A percentile compares a stretch with the other conserved stretches of the same genome.
These are phyloP conservation scores for Vombatus ursinus DNA, from an alignment of 2,113 vertebrate genomes.

Conservation along the genomic window DNA sequence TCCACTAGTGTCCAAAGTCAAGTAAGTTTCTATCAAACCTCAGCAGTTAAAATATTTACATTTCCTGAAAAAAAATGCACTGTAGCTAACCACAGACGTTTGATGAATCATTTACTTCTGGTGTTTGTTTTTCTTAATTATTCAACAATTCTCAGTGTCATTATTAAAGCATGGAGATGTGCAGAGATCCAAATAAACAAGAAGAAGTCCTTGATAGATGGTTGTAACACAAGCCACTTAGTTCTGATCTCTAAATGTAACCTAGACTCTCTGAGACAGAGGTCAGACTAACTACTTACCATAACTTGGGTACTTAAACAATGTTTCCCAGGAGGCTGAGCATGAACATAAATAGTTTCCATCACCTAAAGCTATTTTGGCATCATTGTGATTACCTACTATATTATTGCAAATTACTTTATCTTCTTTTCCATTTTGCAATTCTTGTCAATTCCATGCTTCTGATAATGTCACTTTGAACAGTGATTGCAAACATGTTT, in stretches of 20 bases:
- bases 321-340: conserved; percentile 55
- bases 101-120: conserved; percentile 30
- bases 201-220: conserved; percentile 18
- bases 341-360: conserved; percentile 52
- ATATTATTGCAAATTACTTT: conserved; percentile 80
- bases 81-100: conserved; percentile 23
- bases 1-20: neutral
- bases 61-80: conserved; percentile 43
- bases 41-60: conserved; percentile 32
- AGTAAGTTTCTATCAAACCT: conserved; percentile 15
- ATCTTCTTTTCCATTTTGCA: conserved; percentile 69
- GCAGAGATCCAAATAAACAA: conserved; percentile 52
- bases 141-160: neutral
- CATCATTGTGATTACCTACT: conserved; percentile 70
- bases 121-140: conserved; percentile 49
- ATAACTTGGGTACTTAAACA: conserved; percentile 4
- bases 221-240: conserved; percentile 20
- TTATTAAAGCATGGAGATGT: conserved; percentile 10
- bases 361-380: conserved; percentile 69
- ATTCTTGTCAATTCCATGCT: conserved; percentile 71
- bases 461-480: conserved; percentile 81
- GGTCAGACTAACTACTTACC: conserved; percentile 43
- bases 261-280: conserved; percentile 47
- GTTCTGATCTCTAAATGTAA: conserved; percentile 46
- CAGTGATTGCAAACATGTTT: conserved; percentile 69